These are phyloP conservation scores for Plebejus anna DNA, from an alignment of 2,888 invertebrate species.

Conservation along the genomic window DNA sequence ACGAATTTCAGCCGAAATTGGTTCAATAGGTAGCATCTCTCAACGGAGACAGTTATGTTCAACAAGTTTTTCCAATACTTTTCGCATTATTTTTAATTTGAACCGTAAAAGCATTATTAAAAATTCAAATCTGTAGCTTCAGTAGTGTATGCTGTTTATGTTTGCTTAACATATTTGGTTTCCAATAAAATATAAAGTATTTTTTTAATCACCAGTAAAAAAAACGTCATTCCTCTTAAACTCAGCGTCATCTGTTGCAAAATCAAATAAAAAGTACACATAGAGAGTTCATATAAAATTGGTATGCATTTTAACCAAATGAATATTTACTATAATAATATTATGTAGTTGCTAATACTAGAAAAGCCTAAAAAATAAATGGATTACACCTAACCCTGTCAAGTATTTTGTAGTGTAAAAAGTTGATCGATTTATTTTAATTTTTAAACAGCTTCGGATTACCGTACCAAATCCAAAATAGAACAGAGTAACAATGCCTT, in stretches of 20 bases:
- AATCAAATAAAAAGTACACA: no score
- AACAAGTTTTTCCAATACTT: slow-evolving; percentile 1
- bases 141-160: background rate
- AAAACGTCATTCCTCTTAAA: background rate
- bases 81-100: background rate
- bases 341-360: background rate
- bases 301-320: no score
- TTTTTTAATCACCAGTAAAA: background rate
- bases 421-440: background rate
- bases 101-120: background rate
- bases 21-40: slow-evolving; percentile 22
- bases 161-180: background rate
- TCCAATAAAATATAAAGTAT: background rate
- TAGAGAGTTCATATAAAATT: no score
- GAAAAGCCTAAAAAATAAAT: background rate
- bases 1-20: slow-evolving; percentile 24
- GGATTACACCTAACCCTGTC: no score
- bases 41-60: slow-evolving; percentile 5
- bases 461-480: background rate
- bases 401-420: background rate
- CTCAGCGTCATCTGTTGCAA: no score
- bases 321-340: no score
- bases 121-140: background rate
- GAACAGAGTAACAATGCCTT: background rate
- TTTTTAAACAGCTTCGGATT: background rate